Percentiles rank a stretch among this genome's conserved stretches.
Evolutionary conservation across 1,140 invertebrate genomes (phyloP).

Genomic region (Drosophila suzukii): DNA sequence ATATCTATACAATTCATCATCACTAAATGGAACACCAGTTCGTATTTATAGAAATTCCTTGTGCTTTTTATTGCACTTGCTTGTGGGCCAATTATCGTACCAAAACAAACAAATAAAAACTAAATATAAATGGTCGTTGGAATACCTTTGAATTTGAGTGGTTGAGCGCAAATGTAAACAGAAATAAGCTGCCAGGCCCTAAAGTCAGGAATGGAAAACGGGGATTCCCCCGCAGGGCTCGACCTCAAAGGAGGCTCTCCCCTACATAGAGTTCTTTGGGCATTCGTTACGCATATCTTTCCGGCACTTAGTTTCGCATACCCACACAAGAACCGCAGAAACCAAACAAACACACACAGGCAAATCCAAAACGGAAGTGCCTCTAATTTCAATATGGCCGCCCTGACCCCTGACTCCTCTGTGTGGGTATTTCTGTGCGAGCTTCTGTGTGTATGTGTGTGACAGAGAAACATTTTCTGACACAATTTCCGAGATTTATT

Average conservation of each 20-base stretch:
- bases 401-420: conserved; percentile 38
- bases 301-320: conserved; percentile 72
- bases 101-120: conserved; percentile 27
- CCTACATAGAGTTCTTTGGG: conserved; percentile 6
- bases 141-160: conserved; percentile 20
- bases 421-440: conserved; percentile 18
- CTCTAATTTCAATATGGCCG: conserved; percentile 80
- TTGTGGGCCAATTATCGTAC: conserved; percentile 26
- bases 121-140: conserved; percentile 1
- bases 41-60: conserved; percentile 22
- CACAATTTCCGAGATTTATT: conserved; percentile 82
- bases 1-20: conserved; percentile 19
- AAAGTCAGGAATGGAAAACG: conserved; percentile 13
- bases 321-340: conserved; percentile 34
- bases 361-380: conserved; percentile 69
- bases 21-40: not conserved
- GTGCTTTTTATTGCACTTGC: conserved; percentile 25
- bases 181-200: not conserved
- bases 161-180: conserved; percentile 24
- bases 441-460: conserved; percentile 3
- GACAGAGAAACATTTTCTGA: conserved; percentile 76
- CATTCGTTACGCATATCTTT: conserved; percentile 72
- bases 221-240: conserved; percentile 5
- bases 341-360: conserved; percentile 8
- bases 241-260: conserved; percentile 2